Evolutionary conservation across 2,113 vertebrate genomes (phyloP), one percentile per base, ranked within the genome.

Genomic region (Oceanites oceanicus): DNA sequence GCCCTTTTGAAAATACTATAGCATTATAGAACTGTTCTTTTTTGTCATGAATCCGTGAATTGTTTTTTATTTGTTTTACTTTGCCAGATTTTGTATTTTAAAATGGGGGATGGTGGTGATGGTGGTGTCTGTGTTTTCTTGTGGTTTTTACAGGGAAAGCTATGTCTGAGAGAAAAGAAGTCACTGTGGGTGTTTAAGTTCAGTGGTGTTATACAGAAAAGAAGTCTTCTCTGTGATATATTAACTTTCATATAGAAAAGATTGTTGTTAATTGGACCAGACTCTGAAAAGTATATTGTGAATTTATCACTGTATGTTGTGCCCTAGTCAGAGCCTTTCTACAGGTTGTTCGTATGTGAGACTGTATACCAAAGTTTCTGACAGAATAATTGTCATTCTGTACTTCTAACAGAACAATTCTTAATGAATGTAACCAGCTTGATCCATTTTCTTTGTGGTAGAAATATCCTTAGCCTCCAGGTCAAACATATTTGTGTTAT

Each of bases 251-350:
- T 44, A 3, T 26, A n/a, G n/a, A n/a, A 74, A 85, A 74, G 1
- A 15, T 30, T 12, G 1, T 18, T 59, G 1, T 47, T 73, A 74
- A 58, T 44, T 73, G 7, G 11, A 29, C 20, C 10, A 66, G 61
- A 42, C 2, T 81, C 13, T 13, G 36, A 75, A 63, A 83, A 14
- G 4, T 8, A 30, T 42, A 11, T 32, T 71, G 9, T 40, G 25
- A 36, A 34, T 86, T 36, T 59, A 21, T 49, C 4, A 15, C 4
- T 53, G 0, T 38, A 20, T 75, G 3, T 72, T 83, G 23, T 42
- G 4, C 5, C 5, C 5, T 52, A 1, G 0, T 20, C 19, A 71
- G 36, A 71, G 6, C 1, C 10, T 6, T 75, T 50, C 16, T 29
- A 52, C 16, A 15, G 4, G 6, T 53, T 65, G 21, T 12, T 42